Conservation (phyloP, 1,140 invertebrate species). For the Tenebrio molitor region DNA sequence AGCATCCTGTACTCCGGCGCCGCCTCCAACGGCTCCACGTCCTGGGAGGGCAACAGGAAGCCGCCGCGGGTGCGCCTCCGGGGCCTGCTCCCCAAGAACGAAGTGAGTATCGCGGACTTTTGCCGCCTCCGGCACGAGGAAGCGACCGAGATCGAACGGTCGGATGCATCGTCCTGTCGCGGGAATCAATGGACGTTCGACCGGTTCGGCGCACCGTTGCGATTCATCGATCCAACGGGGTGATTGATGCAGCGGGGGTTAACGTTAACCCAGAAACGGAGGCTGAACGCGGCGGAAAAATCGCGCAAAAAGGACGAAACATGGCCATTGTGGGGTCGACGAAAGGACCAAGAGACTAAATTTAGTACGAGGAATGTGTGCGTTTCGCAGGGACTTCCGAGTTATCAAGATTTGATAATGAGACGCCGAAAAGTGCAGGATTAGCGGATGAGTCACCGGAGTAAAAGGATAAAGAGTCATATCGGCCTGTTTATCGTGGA, state of each 20-base stretch:
- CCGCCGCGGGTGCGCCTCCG: slow-evolving; percentile 56
- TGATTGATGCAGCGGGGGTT: background rate
- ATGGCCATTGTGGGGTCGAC: too few species aligned
- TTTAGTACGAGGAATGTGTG: too few species aligned
- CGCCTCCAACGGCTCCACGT: slow-evolving; percentile 18
- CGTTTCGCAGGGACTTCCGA: too few species aligned
- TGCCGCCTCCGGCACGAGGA: slow-evolving; percentile 44
- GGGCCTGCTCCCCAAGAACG: slow-evolving; percentile 53
- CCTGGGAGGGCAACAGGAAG: slow-evolving; percentile 49
- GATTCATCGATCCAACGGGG: slow-evolving; percentile 21
- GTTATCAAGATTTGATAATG: too few species aligned
- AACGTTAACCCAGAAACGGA: too few species aligned
- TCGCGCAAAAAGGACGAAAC: too few species aligned
- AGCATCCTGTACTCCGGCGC: slow-evolving; percentile 56
- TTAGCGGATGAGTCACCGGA: too few species aligned
- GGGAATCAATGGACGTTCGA: slow-evolving; percentile 46
- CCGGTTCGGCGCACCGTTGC: slow-evolving; percentile 43
- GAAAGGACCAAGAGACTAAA: too few species aligned
- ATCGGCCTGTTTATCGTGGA: too few species aligned
- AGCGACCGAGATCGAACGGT: background rate
- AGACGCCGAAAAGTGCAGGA: too few species aligned
- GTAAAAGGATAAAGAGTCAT: too few species aligned
- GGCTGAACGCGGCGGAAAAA: too few species aligned
- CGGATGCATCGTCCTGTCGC: slow-evolving; percentile 9
- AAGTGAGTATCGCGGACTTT: slow-evolving; percentile 55